phyloP scores from a whole-genome alignment of 2,797 vertebrate genomes.

The Anguilla megastoma region DNA sequence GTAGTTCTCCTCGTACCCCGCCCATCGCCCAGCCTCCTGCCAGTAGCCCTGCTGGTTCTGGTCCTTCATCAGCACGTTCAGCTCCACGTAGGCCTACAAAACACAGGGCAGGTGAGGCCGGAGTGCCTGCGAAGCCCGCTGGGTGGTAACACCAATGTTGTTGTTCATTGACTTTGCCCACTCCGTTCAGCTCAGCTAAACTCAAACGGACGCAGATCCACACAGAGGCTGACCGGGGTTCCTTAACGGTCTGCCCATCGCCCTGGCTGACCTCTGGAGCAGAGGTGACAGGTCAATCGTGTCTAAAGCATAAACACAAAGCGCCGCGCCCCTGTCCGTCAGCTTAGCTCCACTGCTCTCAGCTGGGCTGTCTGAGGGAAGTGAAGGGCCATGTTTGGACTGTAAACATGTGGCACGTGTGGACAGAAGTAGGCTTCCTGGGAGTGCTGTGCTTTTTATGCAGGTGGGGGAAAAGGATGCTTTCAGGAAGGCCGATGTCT shows the following conservation, averaged over 20 bases:
- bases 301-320: constrained; percentile 60
- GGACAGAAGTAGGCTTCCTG: neutral
- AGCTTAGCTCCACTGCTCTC: constrained; percentile 45
- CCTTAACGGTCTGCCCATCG: constrained; percentile 22
- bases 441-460: neutral
- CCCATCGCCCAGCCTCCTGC: constrained; percentile 87
- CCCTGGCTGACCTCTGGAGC: neutral
- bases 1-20: constrained; percentile 79
- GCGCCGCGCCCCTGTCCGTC: constrained; percentile 30
- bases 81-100: constrained; percentile 68
- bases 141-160: neutral
- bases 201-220: neutral
- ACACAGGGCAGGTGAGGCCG: neutral
- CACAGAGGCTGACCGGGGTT: constrained; percentile 15
- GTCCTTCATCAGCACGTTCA: constrained; percentile 81
- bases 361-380: constrained; percentile 27
- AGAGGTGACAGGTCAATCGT: constrained; percentile 45
- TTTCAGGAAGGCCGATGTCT: neutral
- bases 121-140: neutral
- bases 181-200: neutral
- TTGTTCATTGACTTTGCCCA: no score
- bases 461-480: neutral
- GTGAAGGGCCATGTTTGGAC: constrained; percentile 56
- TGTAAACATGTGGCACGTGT: constrained; percentile 56
- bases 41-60: constrained; percentile 74